Evolutionary conservation across 2,888 invertebrate genomes (phyloP), one percentile per base, ranked within the genome.

Genomic region (Bimastos eiseni): DNA sequence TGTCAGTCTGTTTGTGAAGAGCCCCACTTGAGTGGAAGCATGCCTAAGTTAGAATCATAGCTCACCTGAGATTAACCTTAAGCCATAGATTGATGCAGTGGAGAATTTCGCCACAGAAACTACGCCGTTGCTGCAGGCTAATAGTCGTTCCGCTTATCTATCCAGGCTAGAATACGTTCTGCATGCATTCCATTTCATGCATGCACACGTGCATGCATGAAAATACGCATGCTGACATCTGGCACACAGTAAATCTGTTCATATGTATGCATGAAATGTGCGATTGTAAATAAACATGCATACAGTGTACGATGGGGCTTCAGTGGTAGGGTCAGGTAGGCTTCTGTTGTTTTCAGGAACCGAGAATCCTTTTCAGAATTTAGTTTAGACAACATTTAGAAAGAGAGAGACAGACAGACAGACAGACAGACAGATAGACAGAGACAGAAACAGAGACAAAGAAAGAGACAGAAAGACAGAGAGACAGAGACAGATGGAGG

Each of bases 41-140:
- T 2, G 17, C 19, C 55, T 70, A 30, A 70, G 6, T 8, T 6
- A 70, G 70, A 70, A 70, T n/a, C 70, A 70, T 30, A 30, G 11
- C 11, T 70, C 70, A 41, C 38, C 37, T 38, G 89, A n/a, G 30
- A 44, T 34, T 38, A 21, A n/a, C 34, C 34, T 55, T 34, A 38
- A 49, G 34, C 34, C 34, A 37, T 55, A 24, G 33, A 38, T 34
- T 83, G 36, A 83, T 24, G 21, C 24, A 33, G 13, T 15, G 84
- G 41, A 84, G 90, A 89, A 89, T 44, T n/a, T 34, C 33, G 70
- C 37, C 21, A 44, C n/a, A 84, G 90, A 37, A 84, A n/a, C 70
- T n/a, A n/a, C 70, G 5, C 30, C 0, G 30, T n/a, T 70, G 70
- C 30, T n/a, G n/a, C 70, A 70, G 6, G 70, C n/a, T 70, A n/a